These are phyloP conservation scores for Burhinus bistriatus DNA, from an alignment of 2,113 vertebrate species.

Conservation along the genomic window DNA sequence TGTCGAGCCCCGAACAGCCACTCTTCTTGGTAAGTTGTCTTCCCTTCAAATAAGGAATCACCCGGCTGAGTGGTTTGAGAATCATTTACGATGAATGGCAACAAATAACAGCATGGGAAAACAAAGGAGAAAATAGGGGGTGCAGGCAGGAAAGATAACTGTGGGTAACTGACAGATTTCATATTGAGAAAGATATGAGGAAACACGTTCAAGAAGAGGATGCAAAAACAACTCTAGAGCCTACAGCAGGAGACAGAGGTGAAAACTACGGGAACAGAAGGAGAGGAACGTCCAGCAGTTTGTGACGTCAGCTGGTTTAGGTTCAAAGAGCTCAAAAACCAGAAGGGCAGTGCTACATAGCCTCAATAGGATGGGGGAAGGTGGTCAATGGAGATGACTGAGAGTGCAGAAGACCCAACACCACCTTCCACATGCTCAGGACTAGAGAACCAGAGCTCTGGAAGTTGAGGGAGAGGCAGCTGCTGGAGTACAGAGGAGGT, in stretches of 20 bases:
- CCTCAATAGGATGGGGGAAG: neutral
- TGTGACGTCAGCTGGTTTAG: neutral
- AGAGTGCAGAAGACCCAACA: neutral
- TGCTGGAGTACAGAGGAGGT: neutral
- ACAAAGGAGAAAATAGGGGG: neutral
- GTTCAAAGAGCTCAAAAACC: neutral
- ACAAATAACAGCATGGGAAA: neutral
- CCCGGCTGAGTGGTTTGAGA: neutral
- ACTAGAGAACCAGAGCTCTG: neutral
- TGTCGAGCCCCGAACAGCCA: neutral
- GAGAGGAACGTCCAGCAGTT: neutral
- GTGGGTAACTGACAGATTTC: neutral
- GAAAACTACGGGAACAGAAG: neutral
- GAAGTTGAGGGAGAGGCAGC: neutral
- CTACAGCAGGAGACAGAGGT: neutral
- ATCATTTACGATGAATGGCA: neutral
- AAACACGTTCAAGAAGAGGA: neutral
- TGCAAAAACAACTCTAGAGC: neutral
- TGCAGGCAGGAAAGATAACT: neutral
- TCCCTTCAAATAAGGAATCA: neutral
- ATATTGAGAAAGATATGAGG: neutral
- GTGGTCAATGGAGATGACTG: neutral
- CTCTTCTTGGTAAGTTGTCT: neutral
- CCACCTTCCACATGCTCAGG: neutral
- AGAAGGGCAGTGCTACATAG: neutral